phyloP scores from a whole-genome alignment of 30 jellyfish, hydroid and myxozoan species.

The Hydractinia symbiolongicarpus region DNA sequence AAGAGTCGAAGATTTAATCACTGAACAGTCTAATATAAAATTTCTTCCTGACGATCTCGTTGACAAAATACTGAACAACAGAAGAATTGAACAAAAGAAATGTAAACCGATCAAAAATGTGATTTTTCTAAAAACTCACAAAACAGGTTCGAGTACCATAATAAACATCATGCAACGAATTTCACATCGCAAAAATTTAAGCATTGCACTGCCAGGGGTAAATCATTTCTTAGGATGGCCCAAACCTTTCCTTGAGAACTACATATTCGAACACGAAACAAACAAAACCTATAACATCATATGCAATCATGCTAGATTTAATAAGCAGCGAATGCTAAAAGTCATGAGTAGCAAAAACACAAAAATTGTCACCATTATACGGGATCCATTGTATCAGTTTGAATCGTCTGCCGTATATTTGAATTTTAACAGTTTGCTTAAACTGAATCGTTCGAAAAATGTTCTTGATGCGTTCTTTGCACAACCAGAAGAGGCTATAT shows the following conservation, averaged over 20 bases:
- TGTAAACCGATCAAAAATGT: conserved; percentile 14
- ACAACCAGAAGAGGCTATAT: conserved; percentile 9
- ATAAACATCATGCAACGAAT: conserved; percentile 22
- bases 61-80: too few species aligned
- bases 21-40: too few species aligned
- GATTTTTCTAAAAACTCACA: conserved; percentile 30
- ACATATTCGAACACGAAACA: conserved; percentile 7
- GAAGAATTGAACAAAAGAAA: background rate
- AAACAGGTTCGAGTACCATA: conserved; percentile 39
- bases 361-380: conserved; percentile 29
- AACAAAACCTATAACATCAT: conserved; percentile 15
- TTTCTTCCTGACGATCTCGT: too few species aligned
- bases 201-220: conserved; percentile 19
- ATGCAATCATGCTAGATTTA: conserved; percentile 30
- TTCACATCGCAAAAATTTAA: background rate
- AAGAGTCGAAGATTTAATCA: too few species aligned
- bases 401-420: conserved; percentile 35
- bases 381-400: conserved; percentile 36
- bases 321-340: conserved; percentile 8
- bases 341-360: conserved; percentile 15
- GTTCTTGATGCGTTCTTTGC: conserved; percentile 25
- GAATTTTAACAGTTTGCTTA: conserved; percentile 5
- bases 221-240: conserved; percentile 36
- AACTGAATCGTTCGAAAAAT: background rate
- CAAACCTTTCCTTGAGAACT: background rate